Base-by-base conservation (phyloP, 2,888 invertebrate genomes). In the Sphaeridia pumilis region DNA sequence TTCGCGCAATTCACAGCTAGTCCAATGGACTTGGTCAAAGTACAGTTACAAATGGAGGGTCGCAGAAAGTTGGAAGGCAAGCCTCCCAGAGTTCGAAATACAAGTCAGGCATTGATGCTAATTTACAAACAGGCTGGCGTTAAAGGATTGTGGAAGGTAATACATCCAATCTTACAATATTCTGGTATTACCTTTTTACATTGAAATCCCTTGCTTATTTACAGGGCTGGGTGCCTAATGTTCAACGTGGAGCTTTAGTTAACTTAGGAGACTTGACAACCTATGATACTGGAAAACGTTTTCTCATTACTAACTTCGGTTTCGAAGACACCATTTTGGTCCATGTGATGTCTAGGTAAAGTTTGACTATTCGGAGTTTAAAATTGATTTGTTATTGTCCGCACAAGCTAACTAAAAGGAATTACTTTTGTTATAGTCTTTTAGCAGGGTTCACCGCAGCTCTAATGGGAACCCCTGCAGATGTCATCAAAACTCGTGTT, bases 11-110 rank as follows among this genome's bases (percentile, higher is more conserved):
- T 89, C 73, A 61, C 54, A 20, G 82, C 85, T 43, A 89, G 87
- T 59, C 94, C 94, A 0, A 83, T 90, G 0, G 93, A 94, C 75
- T 76, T 94, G 63, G 82, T 93, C 65, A 94, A 94, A 74, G 89
- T 93, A 17, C 90, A 90, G 72, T 81, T 92, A 74, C 93, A 93
- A 73, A 87, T 90, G 79, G 93, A 94, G 70, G 93, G 93, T 0
- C 78, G 83, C 55, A 73, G 89, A 24, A 70, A 82, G 54, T 71
- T 90, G 54, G 81, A 88, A 73, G 92, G 92, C 28, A 78, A 85
- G 58, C 77, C 84, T 10, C 81, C 87, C 0, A 25, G 92, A 66
- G 88, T 90, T 44, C 74, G 77, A 59, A 81, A 82, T 66, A 79
- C 84, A 38, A 74, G 75, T 49, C 83, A 90, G 69, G 90, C 87